Conservation (phyloP, 2,797 vertebrate species). For the Falco cherrug region DNA sequence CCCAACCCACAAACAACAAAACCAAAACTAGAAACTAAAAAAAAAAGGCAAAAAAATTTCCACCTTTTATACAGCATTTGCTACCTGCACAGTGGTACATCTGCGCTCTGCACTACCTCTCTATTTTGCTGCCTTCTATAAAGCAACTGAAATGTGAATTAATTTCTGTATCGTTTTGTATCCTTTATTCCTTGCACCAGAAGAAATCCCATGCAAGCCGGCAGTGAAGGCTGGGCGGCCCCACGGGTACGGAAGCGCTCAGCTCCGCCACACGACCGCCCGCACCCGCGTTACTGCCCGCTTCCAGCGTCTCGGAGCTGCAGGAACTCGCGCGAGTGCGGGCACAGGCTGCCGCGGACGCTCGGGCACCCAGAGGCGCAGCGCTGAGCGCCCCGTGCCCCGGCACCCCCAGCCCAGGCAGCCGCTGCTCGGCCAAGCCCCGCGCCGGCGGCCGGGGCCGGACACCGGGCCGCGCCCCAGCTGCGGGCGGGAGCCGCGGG, state of each 20-base stretch:
- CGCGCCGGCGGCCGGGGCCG: too few species aligned
- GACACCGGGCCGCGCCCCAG: too few species aligned
- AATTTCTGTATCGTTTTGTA: not conserved
- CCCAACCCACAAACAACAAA: not conserved
- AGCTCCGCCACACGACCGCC: not conserved
- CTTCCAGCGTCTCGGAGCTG: not conserved
- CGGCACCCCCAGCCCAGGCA: too few species aligned
- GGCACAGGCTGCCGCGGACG: too few species aligned
- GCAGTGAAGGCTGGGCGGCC: not conserved
- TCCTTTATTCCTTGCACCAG: not conserved
- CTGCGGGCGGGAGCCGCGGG: too few species aligned
- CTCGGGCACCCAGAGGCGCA: too few species aligned
- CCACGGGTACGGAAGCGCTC: not conserved
- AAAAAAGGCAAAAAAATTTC: too few species aligned
- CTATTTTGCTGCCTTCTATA: not conserved
- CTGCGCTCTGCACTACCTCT: not conserved
- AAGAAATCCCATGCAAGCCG: not conserved
- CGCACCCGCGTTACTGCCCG: not conserved
- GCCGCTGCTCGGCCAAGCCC: too few species aligned
- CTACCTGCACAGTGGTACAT: accelerated
- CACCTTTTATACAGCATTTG: not conserved
- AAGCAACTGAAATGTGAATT: not conserved
- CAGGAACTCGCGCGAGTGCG: not conserved
- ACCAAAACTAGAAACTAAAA: not conserved
- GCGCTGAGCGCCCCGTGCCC: too few species aligned